A percentile compares a stretch with the other conserved stretches of the same genome.
These are phyloP conservation scores for Drosophila watanabei DNA, from an alignment of 1,140 invertebrate genomes.

Conservation along the genomic window DNA sequence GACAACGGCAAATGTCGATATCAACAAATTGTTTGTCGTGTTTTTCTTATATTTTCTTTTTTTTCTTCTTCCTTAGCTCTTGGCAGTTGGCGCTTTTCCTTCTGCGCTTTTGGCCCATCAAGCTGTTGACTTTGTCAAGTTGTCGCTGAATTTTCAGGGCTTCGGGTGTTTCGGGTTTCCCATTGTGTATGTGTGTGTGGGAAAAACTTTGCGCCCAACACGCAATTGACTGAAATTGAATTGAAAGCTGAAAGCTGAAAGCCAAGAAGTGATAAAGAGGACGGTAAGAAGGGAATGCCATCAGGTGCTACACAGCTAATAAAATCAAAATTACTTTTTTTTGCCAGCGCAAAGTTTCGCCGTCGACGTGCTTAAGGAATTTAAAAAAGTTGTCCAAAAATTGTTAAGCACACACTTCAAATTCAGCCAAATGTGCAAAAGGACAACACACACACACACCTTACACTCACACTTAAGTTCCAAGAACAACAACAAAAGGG, in stretches of 20 bases:
- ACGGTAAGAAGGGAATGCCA: slow-evolving; percentile 47
- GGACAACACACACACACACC: slow-evolving; percentile 34
- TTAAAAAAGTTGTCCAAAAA: slow-evolving; percentile 78
- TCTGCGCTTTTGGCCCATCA: slow-evolving; percentile 32
- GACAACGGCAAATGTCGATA: slow-evolving; percentile 59
- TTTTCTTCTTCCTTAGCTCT: slow-evolving; percentile 1
- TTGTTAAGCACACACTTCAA: slow-evolving; percentile 77
- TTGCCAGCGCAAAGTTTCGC: slow-evolving; percentile 47
- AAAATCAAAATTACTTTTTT: slow-evolving; percentile 83
- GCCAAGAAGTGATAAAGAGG: slow-evolving; percentile 16
- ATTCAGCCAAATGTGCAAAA: slow-evolving; percentile 68
- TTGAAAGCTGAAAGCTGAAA: slow-evolving; percentile 66
- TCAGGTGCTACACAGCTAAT: slow-evolving; percentile 81
- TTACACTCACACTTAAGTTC: slow-evolving; percentile 25
- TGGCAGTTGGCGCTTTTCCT: slow-evolving; percentile 8
- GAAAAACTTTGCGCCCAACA: slow-evolving; percentile 67
- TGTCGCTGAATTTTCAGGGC: slow-evolving; percentile 46
- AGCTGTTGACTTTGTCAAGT: slow-evolving; percentile 66
- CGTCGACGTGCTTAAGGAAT: slow-evolving; percentile 72
- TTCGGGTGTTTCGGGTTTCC: slow-evolving; percentile 34
- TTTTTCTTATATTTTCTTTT: slow-evolving; percentile 31
- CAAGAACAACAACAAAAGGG: slow-evolving; percentile 30
- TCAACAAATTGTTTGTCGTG: slow-evolving; percentile 62
- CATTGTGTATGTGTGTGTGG: slow-evolving; percentile 27
- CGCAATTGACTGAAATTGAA: slow-evolving; percentile 73